phyloP scores from a whole-genome alignment of 2,797 vertebrate species.

The Peromyscus attwateri region DNA sequence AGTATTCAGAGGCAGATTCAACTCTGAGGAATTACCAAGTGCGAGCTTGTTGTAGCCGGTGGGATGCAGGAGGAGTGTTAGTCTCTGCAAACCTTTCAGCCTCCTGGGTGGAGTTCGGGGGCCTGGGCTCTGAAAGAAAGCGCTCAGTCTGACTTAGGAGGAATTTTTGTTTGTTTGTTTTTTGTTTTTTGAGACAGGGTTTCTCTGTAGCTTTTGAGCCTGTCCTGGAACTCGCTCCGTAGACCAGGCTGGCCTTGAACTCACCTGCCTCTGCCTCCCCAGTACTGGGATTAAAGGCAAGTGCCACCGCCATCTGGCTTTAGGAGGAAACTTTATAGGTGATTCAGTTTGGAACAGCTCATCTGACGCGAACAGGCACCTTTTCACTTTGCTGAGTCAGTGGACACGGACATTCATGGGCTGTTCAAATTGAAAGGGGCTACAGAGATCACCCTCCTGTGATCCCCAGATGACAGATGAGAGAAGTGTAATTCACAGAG shows the following conservation, averaged over 20 bases:
- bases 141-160: not conserved
- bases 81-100: not conserved
- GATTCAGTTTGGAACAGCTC: not conserved
- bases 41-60: not conserved
- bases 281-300: no score
- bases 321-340: not conserved
- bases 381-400: not conserved
- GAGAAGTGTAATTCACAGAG: not conserved
- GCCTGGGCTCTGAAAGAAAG: not conserved
- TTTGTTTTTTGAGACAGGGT: no score
- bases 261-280: no score
- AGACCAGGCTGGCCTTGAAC: no score
- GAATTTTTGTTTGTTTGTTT: not conserved
- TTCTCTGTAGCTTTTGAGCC: no score
- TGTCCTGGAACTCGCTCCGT: no score
- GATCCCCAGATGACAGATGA: not conserved
- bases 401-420: not conserved
- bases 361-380: not conserved
- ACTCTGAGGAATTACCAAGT: not conserved
- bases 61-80: not conserved
- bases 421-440: not conserved
- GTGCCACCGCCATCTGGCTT: not conserved
- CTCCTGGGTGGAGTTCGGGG: not conserved
- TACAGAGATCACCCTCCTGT: rapidly evolving
- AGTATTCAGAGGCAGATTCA: constrained; percentile 20